Base-by-base conservation (phyloP, 2,113 vertebrate genomes). In the Carassius carassius region DNA sequence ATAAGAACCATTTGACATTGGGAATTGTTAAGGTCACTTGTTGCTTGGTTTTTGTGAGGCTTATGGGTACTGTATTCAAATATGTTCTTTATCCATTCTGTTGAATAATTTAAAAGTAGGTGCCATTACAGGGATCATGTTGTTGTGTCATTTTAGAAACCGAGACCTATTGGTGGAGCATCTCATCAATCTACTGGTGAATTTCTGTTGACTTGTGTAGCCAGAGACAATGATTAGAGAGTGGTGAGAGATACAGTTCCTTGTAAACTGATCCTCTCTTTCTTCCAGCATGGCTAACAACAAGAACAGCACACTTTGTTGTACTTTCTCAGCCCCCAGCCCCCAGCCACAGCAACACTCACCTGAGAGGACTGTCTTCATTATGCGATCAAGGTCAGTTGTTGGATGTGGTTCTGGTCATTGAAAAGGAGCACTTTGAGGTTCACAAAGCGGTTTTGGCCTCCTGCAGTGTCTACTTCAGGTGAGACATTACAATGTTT, bases 401-500 rank as follows among this genome's bases (percentile, higher is more conserved):
- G 81, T 95, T 99, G 63, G 98, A 99, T 51, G 96, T 99, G 29
- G 95, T 96, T 89, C 95, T 99, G 89, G 95, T 96, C 78, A 92
- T 99, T 92, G 97, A 97, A 88, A 94, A 96, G 79, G 96, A 99
- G 94, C 96, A 91, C 76, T 99, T 99, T 92, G 95, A 95, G 72
- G 98, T 98, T 25, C 98, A 99, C 94, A 97, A 95, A 94, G 97
- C 97, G 51, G 97, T 99, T 87, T 94, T 99, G 91, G 98, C 98
- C 2, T 96, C 98, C 90, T 99, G 98, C 94, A 99, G 98, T 84
- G 97, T 99, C 93, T 99, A 99, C 91, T 99, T 99, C 95, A 96
- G 98, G 98, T 99, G 78, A 88, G 91, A 86, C 60, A 13, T 54
- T 32, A 17, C 44, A 51, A 5, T 29, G 41, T 25, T 54, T 70